phyloP scores from a whole-genome alignment of 2,888 invertebrate genomes.

The Protodeltote pygarga region DNA sequence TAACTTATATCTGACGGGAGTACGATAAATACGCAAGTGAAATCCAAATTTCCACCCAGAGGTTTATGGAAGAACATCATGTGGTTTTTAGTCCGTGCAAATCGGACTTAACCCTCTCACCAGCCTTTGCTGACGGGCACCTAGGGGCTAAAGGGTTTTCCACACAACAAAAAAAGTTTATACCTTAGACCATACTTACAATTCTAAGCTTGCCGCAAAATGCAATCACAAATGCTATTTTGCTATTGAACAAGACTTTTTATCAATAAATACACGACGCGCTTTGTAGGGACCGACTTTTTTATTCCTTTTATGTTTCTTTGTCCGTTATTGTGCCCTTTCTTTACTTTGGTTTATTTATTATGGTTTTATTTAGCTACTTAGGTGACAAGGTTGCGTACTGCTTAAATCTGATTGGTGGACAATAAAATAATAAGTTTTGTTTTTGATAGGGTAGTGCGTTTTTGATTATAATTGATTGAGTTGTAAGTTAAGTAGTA shows the following conservation, averaged over 20 bases:
- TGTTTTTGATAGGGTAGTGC: no score
- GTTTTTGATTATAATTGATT: background rate
- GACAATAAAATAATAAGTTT: constrained; percentile 21
- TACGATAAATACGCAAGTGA: no score
- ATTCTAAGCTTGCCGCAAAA: constrained; percentile 64
- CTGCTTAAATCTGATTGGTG: constrained; percentile 5
- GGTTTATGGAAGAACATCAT: no score
- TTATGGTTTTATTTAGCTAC: constrained; percentile 16
- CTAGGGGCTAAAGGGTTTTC: no score
- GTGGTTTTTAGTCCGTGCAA: no score
- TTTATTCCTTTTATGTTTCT: constrained; percentile 43
- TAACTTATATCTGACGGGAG: no score
- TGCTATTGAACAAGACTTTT: constrained; percentile 63
- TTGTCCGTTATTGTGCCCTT: constrained; percentile 22
- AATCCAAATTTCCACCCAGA: no score
- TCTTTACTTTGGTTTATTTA: constrained; percentile 38
- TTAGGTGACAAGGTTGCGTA: constrained; percentile 30
- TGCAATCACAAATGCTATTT: constrained; percentile 66
- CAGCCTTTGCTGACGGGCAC: no score
- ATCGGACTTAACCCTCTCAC: no score
- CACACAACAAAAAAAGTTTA: constrained; percentile 4
- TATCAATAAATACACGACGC: constrained; percentile 60
- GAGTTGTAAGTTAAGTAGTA: no score
- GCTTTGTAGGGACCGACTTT: constrained; percentile 56
- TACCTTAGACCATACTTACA: constrained; percentile 44